Conservation (phyloP, 2,113 vertebrate genomes). For the Leucopsar rothschildi region DNA sequence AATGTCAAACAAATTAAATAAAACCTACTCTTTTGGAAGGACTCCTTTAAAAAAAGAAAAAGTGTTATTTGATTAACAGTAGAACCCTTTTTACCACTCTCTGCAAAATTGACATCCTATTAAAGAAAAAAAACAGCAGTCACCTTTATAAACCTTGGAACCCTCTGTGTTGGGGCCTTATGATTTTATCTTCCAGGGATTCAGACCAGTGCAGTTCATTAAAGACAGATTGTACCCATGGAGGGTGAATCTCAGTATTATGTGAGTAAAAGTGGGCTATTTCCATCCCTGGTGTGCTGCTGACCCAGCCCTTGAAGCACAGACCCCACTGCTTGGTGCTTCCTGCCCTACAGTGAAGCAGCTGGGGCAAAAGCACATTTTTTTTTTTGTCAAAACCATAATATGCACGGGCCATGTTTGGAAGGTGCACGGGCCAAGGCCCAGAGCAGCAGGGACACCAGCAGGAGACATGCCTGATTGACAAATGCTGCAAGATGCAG, state of each 20-base stretch:
- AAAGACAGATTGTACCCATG: not conserved
- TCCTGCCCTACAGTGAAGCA: accelerated
- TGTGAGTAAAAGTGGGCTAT: not conserved
- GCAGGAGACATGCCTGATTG: not conserved
- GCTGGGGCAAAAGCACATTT: not conserved
- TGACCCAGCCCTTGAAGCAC: not conserved
- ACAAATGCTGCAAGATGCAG: not conserved
- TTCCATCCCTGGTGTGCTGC: not conserved
- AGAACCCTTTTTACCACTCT: not conserved
- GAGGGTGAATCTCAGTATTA: not conserved
- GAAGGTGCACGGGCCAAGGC: not conserved
- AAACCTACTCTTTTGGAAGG: not conserved
- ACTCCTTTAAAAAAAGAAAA: not conserved
- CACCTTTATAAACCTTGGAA: not conserved
- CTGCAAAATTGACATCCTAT: not conserved
- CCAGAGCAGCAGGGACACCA: not conserved
- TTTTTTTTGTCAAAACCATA: not conserved
- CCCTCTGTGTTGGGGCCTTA: not conserved
- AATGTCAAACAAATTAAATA: not conserved
- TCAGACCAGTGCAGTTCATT: not conserved
- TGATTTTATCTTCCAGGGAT: not conserved
- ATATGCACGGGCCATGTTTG: accelerated
- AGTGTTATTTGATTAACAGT: not conserved
- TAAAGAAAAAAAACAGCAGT: not conserved
- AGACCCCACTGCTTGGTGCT: accelerated